Evolutionary conservation across 2,888 invertebrate genomes (phyloP).

Genomic region (Leucophora obtusa): DNA sequence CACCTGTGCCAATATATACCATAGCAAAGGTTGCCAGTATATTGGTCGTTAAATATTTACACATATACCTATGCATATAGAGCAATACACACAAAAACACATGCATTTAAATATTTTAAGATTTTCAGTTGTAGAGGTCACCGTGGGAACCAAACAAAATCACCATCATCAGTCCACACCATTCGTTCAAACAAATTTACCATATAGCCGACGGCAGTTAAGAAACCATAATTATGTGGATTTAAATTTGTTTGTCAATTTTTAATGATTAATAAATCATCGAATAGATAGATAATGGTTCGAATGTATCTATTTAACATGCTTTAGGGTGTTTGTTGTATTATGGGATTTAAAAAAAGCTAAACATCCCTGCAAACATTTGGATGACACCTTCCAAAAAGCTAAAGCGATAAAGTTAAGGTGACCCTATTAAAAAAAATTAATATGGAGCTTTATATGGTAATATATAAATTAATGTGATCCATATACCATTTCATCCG

Average conservation of each 20-base stretch:
- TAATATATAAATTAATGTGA: too few species aligned
- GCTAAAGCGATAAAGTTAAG: too few species aligned
- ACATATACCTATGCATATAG: background rate
- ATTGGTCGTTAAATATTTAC: background rate
- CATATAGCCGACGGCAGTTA: slow-evolving; percentile 51
- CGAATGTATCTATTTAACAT: background rate
- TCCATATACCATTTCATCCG: too few species aligned
- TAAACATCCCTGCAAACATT: too few species aligned
- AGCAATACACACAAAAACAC: background rate
- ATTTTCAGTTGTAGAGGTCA: slow-evolving; percentile 23
- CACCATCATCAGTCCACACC: slow-evolving; percentile 17
- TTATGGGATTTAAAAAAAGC: background rate
- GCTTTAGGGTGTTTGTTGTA: background rate
- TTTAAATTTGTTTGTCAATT: slow-evolving; percentile 49
- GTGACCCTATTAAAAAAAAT: too few species aligned
- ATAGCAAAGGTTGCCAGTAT: background rate
- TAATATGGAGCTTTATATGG: too few species aligned
- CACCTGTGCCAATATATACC: slow-evolving; percentile 13
- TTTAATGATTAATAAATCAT: slow-evolving; percentile 49
- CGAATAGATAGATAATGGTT: slow-evolving; percentile 32
- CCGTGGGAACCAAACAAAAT: slow-evolving; percentile 45
- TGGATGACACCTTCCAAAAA: too few species aligned
- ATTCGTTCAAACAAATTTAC: slow-evolving; percentile 24
- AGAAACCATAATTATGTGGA: slow-evolving; percentile 41
- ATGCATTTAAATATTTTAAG: background rate